Evolutionary conservation across 2,797 vertebrate species (phyloP), one percentile per base, ranked within the genome.

Genomic region (Parambassis ranga): DNA sequence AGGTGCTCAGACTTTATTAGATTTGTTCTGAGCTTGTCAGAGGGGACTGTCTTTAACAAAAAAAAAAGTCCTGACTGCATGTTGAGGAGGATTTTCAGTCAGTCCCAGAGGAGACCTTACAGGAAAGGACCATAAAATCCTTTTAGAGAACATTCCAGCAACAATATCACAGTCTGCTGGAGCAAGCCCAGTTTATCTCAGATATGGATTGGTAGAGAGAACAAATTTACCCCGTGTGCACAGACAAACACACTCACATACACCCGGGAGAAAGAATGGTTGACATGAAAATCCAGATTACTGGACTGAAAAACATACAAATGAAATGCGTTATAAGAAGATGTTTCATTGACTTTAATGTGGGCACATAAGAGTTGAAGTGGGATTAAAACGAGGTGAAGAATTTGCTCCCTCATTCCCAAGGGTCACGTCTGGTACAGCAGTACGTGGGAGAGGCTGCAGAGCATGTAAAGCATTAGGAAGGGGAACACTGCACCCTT

Each of bases 1-100:
- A 83, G 66, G 75, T 78, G 72, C 77, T 87, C 71, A 79, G 20
- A 36, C 62, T 77, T 83, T 86, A 88, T 87, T 84, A 79, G 75
- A 87, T 80, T 81, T 86, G 79, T 81, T 82, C 77, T 79, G 50
- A 47, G 59, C 70, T 51, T 60, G 75, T 79, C 79, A 52, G 52
- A 75, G 32, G 79, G 51, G 65, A 68, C 44, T 63, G 65, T 79
- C 47, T 39, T 51, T 63, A 52, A 68, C 77, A 71, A 79, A 35
- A 65, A 39, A 59, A 38, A 58, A 58, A 4, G 16, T 71, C 57
- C 18, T 36, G 23, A 41, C 39, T 65, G 79, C 69, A 49, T 64
- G 62, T 46, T 43, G 61, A 65, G 48, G 58, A 80, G 50, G 55
- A 57, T 74, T 82, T 78, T 75, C 38, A 49, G 43, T 60, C 1